Evolutionary conservation across 2,797 vertebrate species (phyloP).

Genomic region (Sebastes iracundus): DNA sequence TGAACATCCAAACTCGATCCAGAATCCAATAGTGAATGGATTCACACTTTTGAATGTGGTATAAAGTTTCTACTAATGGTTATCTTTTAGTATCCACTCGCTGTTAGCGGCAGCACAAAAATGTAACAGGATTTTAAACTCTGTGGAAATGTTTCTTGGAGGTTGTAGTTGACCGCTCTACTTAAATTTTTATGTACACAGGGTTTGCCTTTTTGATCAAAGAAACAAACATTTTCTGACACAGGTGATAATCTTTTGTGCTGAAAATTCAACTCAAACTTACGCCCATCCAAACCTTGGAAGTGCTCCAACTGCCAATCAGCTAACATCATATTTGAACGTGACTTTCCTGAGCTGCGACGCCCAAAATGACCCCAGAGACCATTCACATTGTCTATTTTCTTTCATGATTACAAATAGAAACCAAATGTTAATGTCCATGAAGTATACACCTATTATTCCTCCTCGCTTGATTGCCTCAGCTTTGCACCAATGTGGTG

Average conservation of each 20-base stretch:
- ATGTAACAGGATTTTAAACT: not conserved
- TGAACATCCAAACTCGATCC: not conserved
- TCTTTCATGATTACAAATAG: slow-evolving; percentile 32
- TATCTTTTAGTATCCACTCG: not conserved
- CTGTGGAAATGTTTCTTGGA: not conserved
- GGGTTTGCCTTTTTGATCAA: not conserved
- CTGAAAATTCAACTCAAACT: not conserved
- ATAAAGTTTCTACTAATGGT: not conserved
- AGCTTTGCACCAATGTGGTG: slow-evolving; percentile 8
- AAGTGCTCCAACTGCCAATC: slow-evolving; percentile 4
- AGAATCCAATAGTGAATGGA: not conserved
- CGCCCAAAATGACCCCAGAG: not conserved
- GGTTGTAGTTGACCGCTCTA: not conserved
- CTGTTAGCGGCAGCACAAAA: not conserved
- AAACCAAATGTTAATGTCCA: slow-evolving; percentile 43
- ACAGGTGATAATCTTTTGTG: not conserved
- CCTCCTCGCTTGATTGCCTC: slow-evolving; percentile 6
- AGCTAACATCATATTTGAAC: not conserved
- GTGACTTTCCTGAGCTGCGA: not conserved
- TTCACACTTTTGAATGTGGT: not conserved
- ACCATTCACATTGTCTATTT: not conserved
- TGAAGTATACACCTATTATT: slow-evolving; percentile 4
- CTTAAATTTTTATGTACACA: not conserved
- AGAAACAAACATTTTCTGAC: not conserved
- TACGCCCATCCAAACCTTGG: not conserved